Base-by-base conservation (phyloP, 2,113 vertebrate genomes). In the Camarhynchus parvulus region DNA sequence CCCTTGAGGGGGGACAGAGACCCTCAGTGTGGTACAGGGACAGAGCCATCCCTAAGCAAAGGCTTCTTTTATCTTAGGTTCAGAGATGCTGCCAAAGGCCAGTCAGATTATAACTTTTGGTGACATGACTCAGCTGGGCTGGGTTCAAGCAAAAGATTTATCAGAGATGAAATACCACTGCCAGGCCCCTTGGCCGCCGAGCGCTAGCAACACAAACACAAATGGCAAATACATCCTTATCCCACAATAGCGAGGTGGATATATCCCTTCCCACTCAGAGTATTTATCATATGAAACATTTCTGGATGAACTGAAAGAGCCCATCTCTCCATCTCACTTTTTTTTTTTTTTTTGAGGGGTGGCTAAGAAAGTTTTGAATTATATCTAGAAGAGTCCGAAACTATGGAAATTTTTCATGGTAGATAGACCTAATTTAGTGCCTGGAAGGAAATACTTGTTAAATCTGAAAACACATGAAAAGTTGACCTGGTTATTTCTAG, bases 71-170 rank as follows among this genome's bases (percentile, higher is more conserved):
- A 24, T 15, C 70, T n/a, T 46, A 13, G 10, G 9, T 44, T 63
- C 30, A 47, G 39, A 63, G 39, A 46, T 2, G 2, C 63, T 90
- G 78, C 78, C 93, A 77, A 91, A 70, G 31, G 72, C 52, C 28
- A 37, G 66, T 61, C 95, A 78, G 68, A 77, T 69, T 79, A 24
- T 33, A 58, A 62, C 63, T 89, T 73, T n/a, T 19, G 11, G 75
- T 44, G 75, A 74, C 52, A 16, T n/a, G 76, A 90, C 30, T 46
- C 64, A 91, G 58, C 67, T 92, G 82, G 50, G 63, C 55, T 85
- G 70, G 9, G 55, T 83, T 93, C 82, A 88, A 94, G 56, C 59
- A 72, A 83, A 89, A 93, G 79, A 83, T 86, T 92, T 92, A 92
- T 94, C 93, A 56, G 79, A 90, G 52, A n/a, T 74, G 72, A 91